Evolutionary conservation across 2,113 vertebrate species (phyloP).

Genomic region (Amia ocellicauda): DNA sequence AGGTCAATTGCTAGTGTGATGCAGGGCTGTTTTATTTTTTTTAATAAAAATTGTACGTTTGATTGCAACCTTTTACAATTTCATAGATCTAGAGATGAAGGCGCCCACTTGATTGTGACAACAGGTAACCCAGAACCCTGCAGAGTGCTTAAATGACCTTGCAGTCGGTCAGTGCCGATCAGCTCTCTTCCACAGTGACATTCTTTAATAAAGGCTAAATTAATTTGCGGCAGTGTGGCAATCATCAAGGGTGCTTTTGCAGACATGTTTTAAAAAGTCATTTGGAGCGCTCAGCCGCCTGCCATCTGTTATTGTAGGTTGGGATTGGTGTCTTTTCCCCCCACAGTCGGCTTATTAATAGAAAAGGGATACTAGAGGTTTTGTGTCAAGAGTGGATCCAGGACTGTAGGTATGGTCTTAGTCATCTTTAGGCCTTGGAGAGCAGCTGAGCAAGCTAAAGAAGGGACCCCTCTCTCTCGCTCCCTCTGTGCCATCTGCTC

Average conservation of each 20-base stretch:
- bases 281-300: constrained; percentile 14
- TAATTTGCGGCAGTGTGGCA: neutral
- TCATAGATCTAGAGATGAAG: no score
- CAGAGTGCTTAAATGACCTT: no score
- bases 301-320: constrained; percentile 33
- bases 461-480: constrained; percentile 19
- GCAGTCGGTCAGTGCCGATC: no score
- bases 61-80: no score
- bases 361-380: neutral
- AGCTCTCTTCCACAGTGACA: no score
- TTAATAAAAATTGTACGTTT: no score
- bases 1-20: no score
- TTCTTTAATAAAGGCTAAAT: neutral
- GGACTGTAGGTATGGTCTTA: neutral
- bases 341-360: constrained; percentile 3
- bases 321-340: neutral
- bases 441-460: constrained; percentile 72
- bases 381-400: neutral
- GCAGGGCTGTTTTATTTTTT: no score
- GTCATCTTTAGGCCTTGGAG: constrained; percentile 55
- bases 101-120: no score
- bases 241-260: neutral
- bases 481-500: constrained; percentile 86
- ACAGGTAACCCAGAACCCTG: no score
- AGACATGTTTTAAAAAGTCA: constrained; percentile 17